Evolutionary conservation across 2,113 vertebrate species (phyloP), one percentile per base, ranked within the genome.

Genomic region (Pterophyllum scalare): DNA sequence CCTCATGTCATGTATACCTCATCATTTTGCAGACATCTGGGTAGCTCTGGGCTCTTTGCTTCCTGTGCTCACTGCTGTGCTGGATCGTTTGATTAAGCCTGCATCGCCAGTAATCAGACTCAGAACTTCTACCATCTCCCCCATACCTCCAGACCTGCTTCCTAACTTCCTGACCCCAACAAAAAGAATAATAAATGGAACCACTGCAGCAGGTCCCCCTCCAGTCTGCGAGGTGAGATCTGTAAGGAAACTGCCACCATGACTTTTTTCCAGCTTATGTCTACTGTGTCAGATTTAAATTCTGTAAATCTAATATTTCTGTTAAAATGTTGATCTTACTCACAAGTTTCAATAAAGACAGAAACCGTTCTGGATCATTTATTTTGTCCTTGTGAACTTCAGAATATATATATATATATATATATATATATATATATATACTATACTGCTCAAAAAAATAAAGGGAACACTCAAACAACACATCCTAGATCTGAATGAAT

Each of bases 51-150:
- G 86, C 90, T 90, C 87, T 83, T 81, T 84, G 87, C 77, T 56
- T 85, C 76, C 84, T 67, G 75, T 5, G 82, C 74, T 61, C 84
- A 89, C 91, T 40, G 84, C 85, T 84, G 90, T 57, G 87, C 75
- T 26, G 31, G 38, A 85, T 89, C 49, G 60, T 93, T 90, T 93
- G 87, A 94, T 94, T 92, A 92, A 92, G 75, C 79, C 84, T 84
- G 84, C 43, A 75, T 65, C 13, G 19, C 60, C 82, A 58, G 17
- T 64, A 85, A 91, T 87, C 86, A 87, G 56, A 75, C 72, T 74
- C 79, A 7, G 26, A 64, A 80, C 60, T 38, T 38, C 64, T 9
- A 10, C 49, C 52, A 31, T 20, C 77, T 56, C 77, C 59, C 26
- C 58, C 35, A 24, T 46, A 75, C 61, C 82, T 85, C 65, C 81